Evolutionary conservation across 2,888 invertebrate species (phyloP).

Genomic region (Leptinotarsa haldemani): DNA sequence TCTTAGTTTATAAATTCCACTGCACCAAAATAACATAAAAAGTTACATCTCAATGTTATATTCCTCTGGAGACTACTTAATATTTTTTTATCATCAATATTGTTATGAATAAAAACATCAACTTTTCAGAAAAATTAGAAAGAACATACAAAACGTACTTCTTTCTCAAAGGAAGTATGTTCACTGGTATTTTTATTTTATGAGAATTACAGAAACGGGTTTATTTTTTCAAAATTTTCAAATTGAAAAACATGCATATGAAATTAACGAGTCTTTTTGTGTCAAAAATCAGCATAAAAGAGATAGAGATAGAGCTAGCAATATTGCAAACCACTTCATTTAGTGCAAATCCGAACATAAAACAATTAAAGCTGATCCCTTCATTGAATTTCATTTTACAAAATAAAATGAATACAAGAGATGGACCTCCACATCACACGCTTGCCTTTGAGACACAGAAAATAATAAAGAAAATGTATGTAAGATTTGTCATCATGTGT

Average conservation of each 20-base stretch:
- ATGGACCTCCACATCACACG: constrained; percentile 57
- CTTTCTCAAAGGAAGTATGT: too few species aligned
- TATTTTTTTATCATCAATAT: too few species aligned
- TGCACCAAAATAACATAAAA: too few species aligned
- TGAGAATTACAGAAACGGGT: too few species aligned
- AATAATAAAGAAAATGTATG: constrained; percentile 31
- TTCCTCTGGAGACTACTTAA: too few species aligned
- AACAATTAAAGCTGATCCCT: constrained; percentile 61
- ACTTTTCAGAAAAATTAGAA: too few species aligned
- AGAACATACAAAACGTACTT: too few species aligned
- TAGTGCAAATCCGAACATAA: constrained; percentile 63
- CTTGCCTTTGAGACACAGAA: constrained; percentile 52
- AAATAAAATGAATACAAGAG: constrained; percentile 40
- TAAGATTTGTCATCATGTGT: constrained; percentile 5
- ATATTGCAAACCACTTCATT: constrained; percentile 57
- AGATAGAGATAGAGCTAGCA: constrained; percentile 62
- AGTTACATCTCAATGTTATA: too few species aligned
- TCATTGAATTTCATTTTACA: constrained; percentile 51
- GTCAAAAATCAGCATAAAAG: constrained; percentile 61
- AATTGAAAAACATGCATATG: constrained; percentile 36
- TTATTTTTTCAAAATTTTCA: background rate
- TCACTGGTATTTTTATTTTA: too few species aligned
- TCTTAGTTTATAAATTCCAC: too few species aligned
- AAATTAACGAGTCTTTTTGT: constrained; percentile 50
- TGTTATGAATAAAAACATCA: too few species aligned